Conservation (phyloP, 2,113 vertebrate genomes). For the Osmerus eperlanus region DNA sequence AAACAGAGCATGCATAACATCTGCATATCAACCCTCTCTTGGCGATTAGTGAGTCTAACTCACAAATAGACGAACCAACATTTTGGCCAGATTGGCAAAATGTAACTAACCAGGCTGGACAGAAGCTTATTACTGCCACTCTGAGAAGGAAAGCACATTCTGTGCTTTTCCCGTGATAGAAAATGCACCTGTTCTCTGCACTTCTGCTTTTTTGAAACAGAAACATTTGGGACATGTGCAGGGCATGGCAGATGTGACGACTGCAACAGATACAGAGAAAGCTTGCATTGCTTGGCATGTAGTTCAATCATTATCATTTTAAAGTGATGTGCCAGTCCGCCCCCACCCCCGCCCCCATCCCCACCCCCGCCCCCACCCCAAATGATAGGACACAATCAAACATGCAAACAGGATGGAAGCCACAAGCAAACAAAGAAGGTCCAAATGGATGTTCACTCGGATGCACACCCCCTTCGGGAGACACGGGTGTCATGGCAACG, state of each 20-base stretch:
- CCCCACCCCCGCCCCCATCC: too few species aligned
- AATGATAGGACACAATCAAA: slow-evolving; percentile 12
- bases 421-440: slow-evolving; percentile 15
- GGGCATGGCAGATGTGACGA: background rate
- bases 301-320: background rate
- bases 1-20: background rate
- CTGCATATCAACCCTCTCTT: background rate
- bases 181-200: too few species aligned
- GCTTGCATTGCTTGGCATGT: background rate
- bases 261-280: background rate
- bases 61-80: background rate
- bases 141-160: background rate
- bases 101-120: background rate
- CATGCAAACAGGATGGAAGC: background rate
- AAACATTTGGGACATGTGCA: slow-evolving; percentile 14
- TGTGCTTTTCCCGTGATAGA: background rate
- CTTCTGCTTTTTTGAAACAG: background rate
- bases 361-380: too few species aligned
- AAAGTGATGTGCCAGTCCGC: background rate
- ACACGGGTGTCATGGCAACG: slow-evolving; percentile 53
- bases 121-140: background rate
- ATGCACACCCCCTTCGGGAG: slow-evolving; percentile 39
- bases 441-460: slow-evolving; percentile 28
- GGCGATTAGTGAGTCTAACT: background rate
- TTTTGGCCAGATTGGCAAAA: background rate